phyloP scores from a whole-genome alignment of 2,888 invertebrate genomes.

The Ophraella communa region DNA sequence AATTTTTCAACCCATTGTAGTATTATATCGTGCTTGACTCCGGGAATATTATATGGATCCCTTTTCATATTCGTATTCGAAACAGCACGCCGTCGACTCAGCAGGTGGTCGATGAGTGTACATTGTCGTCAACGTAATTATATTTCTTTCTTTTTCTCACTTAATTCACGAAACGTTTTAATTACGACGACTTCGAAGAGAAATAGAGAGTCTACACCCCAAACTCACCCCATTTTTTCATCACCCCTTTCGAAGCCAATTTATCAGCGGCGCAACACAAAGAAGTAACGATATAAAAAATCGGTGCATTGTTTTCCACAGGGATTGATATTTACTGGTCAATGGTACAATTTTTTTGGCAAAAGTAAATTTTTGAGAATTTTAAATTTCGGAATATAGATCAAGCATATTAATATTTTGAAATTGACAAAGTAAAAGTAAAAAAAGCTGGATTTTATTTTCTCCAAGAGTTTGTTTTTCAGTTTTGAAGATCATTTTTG shows the following conservation, averaged over 20 bases:
- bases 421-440: too few species aligned
- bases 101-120: constrained; percentile 56
- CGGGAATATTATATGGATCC: background rate
- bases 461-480: too few species aligned
- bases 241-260: constrained; percentile 20
- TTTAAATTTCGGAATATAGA: too few species aligned
- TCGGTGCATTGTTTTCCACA: too few species aligned
- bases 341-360: too few species aligned
- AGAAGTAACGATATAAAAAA: too few species aligned
- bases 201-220: constrained; percentile 47
- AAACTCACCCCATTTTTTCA: constrained; percentile 12
- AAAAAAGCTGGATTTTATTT: too few species aligned
- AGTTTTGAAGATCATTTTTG: too few species aligned
- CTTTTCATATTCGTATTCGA: background rate
- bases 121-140: constrained; percentile 55
- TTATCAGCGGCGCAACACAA: background rate
- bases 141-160: constrained; percentile 50
- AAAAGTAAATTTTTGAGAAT: too few species aligned
- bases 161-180: constrained; percentile 52
- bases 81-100: constrained; percentile 41
- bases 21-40: background rate
- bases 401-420: too few species aligned
- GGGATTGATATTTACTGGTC: too few species aligned
- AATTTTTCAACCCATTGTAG: background rate
- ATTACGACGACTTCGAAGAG: constrained; percentile 53